Percentiles rank a stretch among this genome's conserved stretches.
Conservation (phyloP, 2,113 vertebrate species). For the Chloebia gouldiae region DNA sequence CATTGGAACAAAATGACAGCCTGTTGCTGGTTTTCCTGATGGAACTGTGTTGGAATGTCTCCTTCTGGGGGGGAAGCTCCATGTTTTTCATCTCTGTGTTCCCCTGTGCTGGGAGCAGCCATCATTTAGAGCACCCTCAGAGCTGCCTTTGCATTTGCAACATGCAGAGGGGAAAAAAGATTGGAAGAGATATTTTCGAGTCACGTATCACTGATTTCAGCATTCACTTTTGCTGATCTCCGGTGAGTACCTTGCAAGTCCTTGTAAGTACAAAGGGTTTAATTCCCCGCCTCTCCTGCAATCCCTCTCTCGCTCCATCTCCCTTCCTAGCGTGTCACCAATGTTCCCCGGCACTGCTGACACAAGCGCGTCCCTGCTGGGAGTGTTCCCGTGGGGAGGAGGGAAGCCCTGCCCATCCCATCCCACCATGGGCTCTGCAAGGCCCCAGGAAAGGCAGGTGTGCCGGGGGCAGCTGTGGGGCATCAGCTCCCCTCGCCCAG, state of each 20-base stretch:
- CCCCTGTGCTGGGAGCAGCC: not conserved
- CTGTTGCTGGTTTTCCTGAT: not conserved
- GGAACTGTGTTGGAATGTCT: not conserved
- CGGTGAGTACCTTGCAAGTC: not conserved
- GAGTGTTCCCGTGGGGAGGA: accelerated
- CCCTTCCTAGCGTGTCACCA: accelerated
- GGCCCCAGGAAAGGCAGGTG: accelerated
- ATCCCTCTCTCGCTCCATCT: not conserved
- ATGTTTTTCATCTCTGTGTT: not conserved
- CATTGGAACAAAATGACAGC: not conserved
- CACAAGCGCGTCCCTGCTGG: accelerated
- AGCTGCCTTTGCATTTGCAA: not conserved
- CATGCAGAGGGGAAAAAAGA: not conserved
- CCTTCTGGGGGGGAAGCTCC: not conserved
- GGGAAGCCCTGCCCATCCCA: accelerated
- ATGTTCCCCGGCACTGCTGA: accelerated
- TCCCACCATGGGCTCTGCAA: not conserved
- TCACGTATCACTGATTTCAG: not conserved
- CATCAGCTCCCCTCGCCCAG: accelerated
- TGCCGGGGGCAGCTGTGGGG: accelerated
- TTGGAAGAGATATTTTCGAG: not conserved
- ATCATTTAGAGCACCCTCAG: not conserved
- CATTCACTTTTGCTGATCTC: not conserved
- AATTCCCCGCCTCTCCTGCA: not conserved
- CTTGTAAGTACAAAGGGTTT: not conserved